These are phyloP conservation scores for Ammospiza nelsoni DNA, from an alignment of 2,113 vertebrate genomes.

Conservation along the genomic window DNA sequence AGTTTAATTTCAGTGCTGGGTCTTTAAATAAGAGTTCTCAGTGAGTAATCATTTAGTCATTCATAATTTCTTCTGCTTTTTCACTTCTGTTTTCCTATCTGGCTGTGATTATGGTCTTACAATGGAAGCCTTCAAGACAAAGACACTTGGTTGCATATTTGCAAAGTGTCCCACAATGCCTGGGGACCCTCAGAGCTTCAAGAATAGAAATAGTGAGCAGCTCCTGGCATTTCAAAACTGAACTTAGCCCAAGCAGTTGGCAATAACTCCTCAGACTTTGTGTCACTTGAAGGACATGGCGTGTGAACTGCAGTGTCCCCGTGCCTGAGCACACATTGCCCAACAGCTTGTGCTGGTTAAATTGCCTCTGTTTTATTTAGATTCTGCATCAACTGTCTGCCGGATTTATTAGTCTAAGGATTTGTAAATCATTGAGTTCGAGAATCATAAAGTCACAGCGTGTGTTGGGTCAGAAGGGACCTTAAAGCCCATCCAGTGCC, in stretches of 20 bases:
- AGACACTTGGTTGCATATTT: neutral
- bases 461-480: neutral
- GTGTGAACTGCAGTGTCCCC: neutral
- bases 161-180: neutral
- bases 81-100: neutral
- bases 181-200: neutral
- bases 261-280: neutral
- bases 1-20: neutral
- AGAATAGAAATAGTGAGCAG: neutral
- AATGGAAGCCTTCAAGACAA: neutral
- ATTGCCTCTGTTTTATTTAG: slow-evolving; percentile 1
- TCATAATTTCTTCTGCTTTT: neutral
- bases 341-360: slow-evolving; percentile 28
- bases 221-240: neutral
- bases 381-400: neutral
- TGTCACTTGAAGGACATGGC: neutral
- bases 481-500: fast-evolving
- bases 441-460: neutral
- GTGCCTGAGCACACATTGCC: neutral
- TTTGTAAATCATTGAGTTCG: neutral
- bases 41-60: neutral
- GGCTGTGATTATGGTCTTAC: neutral
- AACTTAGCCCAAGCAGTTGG: neutral
- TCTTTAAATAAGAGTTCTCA: neutral
- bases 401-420: slow-evolving; percentile 2